Percentiles rank a stretch among this genome's conserved stretches.
Conservation (phyloP, 2,888 invertebrate genomes). For the Melinaea menophilus region DNA sequence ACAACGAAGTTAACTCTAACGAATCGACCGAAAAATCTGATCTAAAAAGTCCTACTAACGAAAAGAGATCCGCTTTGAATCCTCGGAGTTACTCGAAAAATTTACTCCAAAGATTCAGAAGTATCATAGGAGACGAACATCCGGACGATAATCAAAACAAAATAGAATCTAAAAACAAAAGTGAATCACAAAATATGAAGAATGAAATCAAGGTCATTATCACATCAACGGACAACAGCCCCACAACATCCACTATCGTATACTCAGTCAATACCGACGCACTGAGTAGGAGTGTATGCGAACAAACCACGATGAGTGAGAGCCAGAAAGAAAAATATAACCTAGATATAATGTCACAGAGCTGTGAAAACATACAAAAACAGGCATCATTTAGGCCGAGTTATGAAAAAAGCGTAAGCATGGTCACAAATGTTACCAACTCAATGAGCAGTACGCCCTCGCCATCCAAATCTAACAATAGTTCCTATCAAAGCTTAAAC, state of each 20-base stretch:
- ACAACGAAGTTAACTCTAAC: slow-evolving; percentile 62
- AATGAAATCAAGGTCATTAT: slow-evolving; percentile 64
- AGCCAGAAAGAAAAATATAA: slow-evolving; percentile 65
- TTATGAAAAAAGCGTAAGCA: slow-evolving; percentile 63
- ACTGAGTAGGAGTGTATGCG: slow-evolving; percentile 66
- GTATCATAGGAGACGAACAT: slow-evolving; percentile 72
- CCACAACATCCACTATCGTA: slow-evolving; percentile 52
- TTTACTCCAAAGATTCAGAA: slow-evolving; percentile 69
- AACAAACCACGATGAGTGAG: slow-evolving; percentile 56
- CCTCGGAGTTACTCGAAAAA: slow-evolving; percentile 72
- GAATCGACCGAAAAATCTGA: slow-evolving; percentile 61
- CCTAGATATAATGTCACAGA: slow-evolving; percentile 60
- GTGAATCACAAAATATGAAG: slow-evolving; percentile 42
- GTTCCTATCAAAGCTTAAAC: slow-evolving; percentile 63
- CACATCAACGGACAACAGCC: slow-evolving; percentile 58
- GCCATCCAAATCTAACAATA: slow-evolving; percentile 61
- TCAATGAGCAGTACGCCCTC: slow-evolving; percentile 46
- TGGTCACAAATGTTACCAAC: slow-evolving; percentile 53
- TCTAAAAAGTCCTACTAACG: slow-evolving; percentile 61
- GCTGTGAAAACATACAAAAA: slow-evolving; percentile 64
- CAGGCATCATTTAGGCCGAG: slow-evolving; percentile 43
- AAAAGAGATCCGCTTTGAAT: slow-evolving; percentile 64
- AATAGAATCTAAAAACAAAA: slow-evolving; percentile 40
- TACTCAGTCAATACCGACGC: slow-evolving; percentile 48
- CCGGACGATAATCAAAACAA: slow-evolving; percentile 59